Evolutionary conservation across 2,113 vertebrate species (phyloP).

Genomic region (Oxyruncus cristatus): DNA sequence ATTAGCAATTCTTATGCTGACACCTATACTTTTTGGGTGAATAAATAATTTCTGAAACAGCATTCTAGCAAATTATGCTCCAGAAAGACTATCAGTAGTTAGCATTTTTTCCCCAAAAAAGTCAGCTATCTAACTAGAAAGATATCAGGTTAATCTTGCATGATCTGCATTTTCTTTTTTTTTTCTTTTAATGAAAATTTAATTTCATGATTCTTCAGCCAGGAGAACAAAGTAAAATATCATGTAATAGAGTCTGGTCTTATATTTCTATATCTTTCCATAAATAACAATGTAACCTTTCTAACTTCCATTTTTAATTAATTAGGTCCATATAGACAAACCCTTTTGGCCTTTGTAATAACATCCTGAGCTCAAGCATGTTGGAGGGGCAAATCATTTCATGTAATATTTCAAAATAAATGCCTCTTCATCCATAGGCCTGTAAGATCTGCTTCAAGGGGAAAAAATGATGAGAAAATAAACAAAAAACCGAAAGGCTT

Average conservation of each 20-base stretch:
- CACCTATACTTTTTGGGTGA: background rate
- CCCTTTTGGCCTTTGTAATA: background rate
- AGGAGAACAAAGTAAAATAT: background rate
- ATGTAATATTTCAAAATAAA: background rate
- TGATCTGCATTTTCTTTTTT: background rate
- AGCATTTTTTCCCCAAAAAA: background rate
- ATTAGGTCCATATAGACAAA: background rate
- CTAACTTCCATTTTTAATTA: constrained; percentile 38
- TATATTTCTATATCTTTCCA: background rate
- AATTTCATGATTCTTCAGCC: background rate
- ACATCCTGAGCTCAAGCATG: background rate
- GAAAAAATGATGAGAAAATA: background rate
- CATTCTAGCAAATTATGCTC: background rate
- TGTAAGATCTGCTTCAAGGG: background rate
- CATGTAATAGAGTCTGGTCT: background rate
- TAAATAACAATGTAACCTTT: background rate
- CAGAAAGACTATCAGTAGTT: background rate
- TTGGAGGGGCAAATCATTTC: background rate
- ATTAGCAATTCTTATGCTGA: background rate
- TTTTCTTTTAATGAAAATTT: background rate
- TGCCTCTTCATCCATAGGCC: background rate
- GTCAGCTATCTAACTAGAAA: background rate
- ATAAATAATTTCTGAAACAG: background rate
- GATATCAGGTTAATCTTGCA: background rate
- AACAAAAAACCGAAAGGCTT: background rate